phyloP scores from a whole-genome alignment of 1,140 invertebrate species.

The Scaptodrosophila lebanonensis region DNA sequence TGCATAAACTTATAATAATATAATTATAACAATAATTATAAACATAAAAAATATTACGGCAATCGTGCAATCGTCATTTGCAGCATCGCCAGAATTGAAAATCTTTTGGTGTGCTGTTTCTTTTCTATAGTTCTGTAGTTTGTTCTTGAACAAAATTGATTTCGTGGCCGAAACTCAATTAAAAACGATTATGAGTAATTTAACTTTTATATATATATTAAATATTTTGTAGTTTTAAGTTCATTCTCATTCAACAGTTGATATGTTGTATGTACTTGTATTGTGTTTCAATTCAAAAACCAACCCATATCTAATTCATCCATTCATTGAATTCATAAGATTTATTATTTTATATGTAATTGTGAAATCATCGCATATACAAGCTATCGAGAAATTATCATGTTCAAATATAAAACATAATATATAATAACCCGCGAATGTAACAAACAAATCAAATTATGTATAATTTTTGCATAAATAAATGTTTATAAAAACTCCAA shows the following conservation, averaged over 20 bases:
- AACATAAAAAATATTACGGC: slow-evolving; percentile 50
- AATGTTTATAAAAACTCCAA: slow-evolving; percentile 62
- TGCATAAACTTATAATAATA: slow-evolving; percentile 24
- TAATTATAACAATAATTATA: slow-evolving; percentile 31
- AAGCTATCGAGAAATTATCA: slow-evolving; percentile 15
- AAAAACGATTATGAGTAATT: slow-evolving; percentile 36
- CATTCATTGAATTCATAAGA: slow-evolving; percentile 10
- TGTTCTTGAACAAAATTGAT: slow-evolving; percentile 28
- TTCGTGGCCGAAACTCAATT: slow-evolving; percentile 31
- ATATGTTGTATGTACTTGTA: slow-evolving; percentile 47
- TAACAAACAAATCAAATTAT: slow-evolving; percentile 44
- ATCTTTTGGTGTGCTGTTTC: slow-evolving; percentile 44
- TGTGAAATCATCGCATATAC: slow-evolving; percentile 12
- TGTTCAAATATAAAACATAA: slow-evolving; percentile 34
- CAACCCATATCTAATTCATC: slow-evolving; percentile 37
- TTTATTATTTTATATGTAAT: slow-evolving; percentile 3
- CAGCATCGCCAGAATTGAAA: slow-evolving; percentile 28
- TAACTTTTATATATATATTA: slow-evolving; percentile 14
- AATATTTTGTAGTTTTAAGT: slow-evolving; percentile 29
- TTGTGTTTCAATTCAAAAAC: slow-evolving; percentile 35
- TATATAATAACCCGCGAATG: slow-evolving; percentile 24
- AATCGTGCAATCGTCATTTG: slow-evolving; percentile 65
- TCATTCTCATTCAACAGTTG: slow-evolving; percentile 28
- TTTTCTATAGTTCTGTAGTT: slow-evolving; percentile 13
- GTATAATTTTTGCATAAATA: slow-evolving; percentile 67